Evolutionary conservation across 2,113 vertebrate species (phyloP).

Genomic region (Datnioides undecimradiatus): DNA sequence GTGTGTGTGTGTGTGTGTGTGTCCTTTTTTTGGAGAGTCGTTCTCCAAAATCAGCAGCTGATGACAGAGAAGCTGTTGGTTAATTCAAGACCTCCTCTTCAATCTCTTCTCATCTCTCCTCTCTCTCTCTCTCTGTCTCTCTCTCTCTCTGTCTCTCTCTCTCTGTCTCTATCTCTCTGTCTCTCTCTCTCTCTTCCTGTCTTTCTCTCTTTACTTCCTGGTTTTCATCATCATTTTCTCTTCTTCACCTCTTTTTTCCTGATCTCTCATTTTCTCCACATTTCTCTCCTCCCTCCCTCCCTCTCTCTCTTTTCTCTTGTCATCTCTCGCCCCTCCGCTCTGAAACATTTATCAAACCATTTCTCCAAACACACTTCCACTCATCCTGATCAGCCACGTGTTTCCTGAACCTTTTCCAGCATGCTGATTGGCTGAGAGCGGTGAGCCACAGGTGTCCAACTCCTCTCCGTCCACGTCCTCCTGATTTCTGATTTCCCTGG

Average conservation of each 20-base stretch:
- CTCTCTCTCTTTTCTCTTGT: too few relatives aligned
- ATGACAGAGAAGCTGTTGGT: constrained; percentile 57
- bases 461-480: constrained; percentile 11
- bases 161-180: neutral
- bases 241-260: too few relatives aligned
- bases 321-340: neutral
- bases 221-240: neutral
- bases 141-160: neutral
- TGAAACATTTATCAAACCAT: constrained; percentile 42
- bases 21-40: constrained; percentile 13
- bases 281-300: too few relatives aligned
- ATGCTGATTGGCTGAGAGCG: constrained; percentile 60
- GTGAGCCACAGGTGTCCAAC: constrained; percentile 54
- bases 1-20: constrained; percentile 7
- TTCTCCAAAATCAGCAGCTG: constrained; percentile 63
- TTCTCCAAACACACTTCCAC: constrained; percentile 4
- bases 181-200: neutral
- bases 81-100: constrained; percentile 54
- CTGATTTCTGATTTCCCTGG: constrained; percentile 57
- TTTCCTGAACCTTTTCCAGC: constrained; percentile 35
- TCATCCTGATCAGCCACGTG: constrained; percentile 17
- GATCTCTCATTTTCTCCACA: neutral
- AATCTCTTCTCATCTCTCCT: neutral
- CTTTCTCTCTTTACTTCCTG: too few relatives aligned
- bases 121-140: neutral